A percentile compares a stretch with the other conserved stretches of the same genome.
phyloP scores from a whole-genome alignment of 2,797 vertebrate species.

The Rhyacichthys aspro region DNA sequence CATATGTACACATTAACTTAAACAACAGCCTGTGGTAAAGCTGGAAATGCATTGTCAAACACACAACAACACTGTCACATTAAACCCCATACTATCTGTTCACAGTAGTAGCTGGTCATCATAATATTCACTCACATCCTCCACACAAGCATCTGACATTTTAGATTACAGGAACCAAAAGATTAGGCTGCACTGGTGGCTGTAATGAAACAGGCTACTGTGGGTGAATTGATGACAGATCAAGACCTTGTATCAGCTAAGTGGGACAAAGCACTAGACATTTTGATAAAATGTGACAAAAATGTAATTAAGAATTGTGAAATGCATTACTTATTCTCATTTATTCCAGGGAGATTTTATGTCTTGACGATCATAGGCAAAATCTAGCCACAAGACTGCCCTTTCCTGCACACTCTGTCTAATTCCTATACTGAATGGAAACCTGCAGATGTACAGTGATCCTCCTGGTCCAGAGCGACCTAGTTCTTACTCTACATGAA shows the following conservation, averaged over 20 bases:
- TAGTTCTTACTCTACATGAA: constrained; percentile 67
- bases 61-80: background rate
- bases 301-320: background rate
- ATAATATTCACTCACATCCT: background rate
- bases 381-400: constrained; percentile 1
- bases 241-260: constrained; percentile 1
- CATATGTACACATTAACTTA: too few relatives aligned
- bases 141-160: constrained; percentile 19
- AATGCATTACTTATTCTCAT: background rate
- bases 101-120: constrained; percentile 1
- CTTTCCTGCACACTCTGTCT: constrained; percentile 4
- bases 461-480: constrained; percentile 62
- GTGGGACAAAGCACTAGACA: background rate
- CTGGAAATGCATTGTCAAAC: background rate
- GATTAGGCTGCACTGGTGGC: constrained; percentile 22
- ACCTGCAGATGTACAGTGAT: constrained; percentile 61
- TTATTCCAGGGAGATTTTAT: background rate
- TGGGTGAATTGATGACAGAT: constrained; percentile 6
- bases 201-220: constrained; percentile 24
- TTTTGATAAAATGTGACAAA: too few relatives aligned
- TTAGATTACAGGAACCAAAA: constrained; percentile 32
- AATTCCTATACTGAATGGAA: constrained; percentile 26
- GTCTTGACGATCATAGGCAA: constrained; percentile 2
- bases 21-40: background rate
- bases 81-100: background rate